Evolutionary conservation across 2,888 invertebrate species (phyloP).

Genomic region (Protula sp.): DNA sequence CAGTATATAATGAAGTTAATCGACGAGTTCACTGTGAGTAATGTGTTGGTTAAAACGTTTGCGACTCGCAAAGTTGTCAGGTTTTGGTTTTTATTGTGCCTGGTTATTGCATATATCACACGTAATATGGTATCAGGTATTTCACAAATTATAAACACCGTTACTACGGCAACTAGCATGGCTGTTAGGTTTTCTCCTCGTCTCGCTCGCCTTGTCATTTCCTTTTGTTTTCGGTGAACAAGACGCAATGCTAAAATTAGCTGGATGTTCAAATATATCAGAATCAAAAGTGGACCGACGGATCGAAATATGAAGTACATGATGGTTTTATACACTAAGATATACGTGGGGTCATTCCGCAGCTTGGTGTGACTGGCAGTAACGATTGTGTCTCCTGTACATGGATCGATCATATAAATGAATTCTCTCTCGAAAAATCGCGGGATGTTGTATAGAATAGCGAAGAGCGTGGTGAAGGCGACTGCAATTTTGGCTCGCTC

Average conservation of each 20-base stretch:
- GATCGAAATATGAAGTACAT: slow-evolving; percentile 27
- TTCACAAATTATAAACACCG: slow-evolving; percentile 21
- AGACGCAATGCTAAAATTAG: slow-evolving; percentile 19
- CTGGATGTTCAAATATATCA: slow-evolving; percentile 20
- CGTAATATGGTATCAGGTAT: slow-evolving; percentile 16
- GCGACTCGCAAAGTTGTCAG: slow-evolving; percentile 2
- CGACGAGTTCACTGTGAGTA: slow-evolving; percentile 22
- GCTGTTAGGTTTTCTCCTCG: slow-evolving; percentile 13
- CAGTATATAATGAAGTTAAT: slow-evolving; percentile 23
- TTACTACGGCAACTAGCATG: slow-evolving; percentile 21
- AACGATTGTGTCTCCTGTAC: not conserved
- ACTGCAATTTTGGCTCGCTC: slow-evolving; percentile 19
- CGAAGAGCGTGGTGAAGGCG: slow-evolving; percentile 14
- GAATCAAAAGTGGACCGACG: slow-evolving; percentile 23
- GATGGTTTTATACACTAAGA: slow-evolving; percentile 27
- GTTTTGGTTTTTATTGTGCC: not conserved
- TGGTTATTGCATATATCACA: slow-evolving; percentile 4
- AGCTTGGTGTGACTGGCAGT: slow-evolving; percentile 6
- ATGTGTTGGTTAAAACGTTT: slow-evolving; percentile 6
- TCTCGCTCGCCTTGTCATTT: not conserved
- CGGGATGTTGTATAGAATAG: slow-evolving; percentile 26
- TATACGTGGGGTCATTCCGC: slow-evolving; percentile 16
- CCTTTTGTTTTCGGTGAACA: not conserved
- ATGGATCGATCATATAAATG: not conserved
- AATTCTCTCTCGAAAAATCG: slow-evolving; percentile 24